Evolutionary conservation across 2,113 vertebrate species (phyloP).

Genomic region (Chionomys nivalis): DNA sequence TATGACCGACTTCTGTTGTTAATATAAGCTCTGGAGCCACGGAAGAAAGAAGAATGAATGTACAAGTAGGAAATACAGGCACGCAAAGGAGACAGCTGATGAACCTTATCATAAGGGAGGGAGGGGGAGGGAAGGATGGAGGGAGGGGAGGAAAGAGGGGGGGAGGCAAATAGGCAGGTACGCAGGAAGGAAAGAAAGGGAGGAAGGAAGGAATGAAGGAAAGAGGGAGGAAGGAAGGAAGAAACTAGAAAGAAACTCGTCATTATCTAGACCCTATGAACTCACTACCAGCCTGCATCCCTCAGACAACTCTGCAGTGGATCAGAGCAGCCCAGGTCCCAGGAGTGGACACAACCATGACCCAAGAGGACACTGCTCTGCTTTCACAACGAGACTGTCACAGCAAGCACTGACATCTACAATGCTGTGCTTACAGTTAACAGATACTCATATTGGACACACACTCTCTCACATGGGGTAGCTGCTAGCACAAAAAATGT

Average conservation of each 20-base stretch:
- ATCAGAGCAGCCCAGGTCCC: neutral
- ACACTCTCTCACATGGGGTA: neutral
- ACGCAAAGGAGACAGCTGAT: neutral
- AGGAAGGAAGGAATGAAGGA: neutral
- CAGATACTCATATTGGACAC: neutral
- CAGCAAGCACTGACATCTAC: neutral
- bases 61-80: neutral
- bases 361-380: neutral
- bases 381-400: neutral
- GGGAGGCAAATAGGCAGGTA: neutral
- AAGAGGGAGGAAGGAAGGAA: neutral
- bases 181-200: no score
- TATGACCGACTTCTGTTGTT: constrained; percentile 18
- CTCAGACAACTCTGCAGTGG: neutral
- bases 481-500: neutral
- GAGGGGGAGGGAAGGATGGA: neutral
- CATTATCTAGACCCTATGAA: neutral
- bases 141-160: neutral
- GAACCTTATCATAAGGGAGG: neutral
- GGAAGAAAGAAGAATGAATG: constrained; percentile 3
- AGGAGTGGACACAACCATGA: neutral
- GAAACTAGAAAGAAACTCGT: constrained; percentile 23
- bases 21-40: constrained; percentile 12
- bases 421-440: neutral
- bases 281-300: neutral